Evolutionary conservation across 2,888 invertebrate species (phyloP).

Genomic region (Agrenia bidenticulata): DNA sequence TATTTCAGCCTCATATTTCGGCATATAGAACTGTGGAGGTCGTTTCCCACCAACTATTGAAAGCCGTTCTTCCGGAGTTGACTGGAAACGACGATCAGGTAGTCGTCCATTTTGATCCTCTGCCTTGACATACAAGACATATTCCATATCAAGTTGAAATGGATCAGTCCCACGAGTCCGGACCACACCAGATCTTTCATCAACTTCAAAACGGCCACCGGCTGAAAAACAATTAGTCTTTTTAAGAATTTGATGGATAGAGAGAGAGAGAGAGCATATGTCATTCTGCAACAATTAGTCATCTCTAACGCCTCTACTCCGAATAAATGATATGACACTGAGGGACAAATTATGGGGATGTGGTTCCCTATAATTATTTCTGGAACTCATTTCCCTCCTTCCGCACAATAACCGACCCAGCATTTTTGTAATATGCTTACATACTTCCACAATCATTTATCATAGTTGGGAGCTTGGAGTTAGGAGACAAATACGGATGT

Average conservation of each 20-base stretch:
- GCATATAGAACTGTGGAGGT: constrained; percentile 96
- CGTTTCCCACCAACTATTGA: constrained; percentile 96
- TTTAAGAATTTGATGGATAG: background rate
- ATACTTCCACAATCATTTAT: too few species aligned
- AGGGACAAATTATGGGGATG: background rate
- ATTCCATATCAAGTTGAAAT: constrained; percentile 93
- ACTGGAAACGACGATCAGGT: constrained; percentile 85
- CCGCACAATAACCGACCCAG: too few species aligned
- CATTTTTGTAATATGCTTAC: too few species aligned
- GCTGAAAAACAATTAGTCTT: constrained; percentile 56
- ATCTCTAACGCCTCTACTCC: background rate
- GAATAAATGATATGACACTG: background rate
- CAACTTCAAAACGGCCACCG: constrained; percentile 75
- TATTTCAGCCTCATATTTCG: constrained; percentile 90
- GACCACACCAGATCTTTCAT: constrained; percentile 88
- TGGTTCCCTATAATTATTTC: too few species aligned
- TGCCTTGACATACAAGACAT: constrained; percentile 81
- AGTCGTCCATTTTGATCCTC: constrained; percentile 92
- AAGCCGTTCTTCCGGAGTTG: constrained; percentile 85
- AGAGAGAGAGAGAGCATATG: background rate
- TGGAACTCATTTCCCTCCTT: too few species aligned
- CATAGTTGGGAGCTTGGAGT: too few species aligned
- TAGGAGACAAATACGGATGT: too few species aligned
- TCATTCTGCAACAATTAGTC: background rate
- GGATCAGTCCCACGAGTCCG: constrained; percentile 86